These are phyloP conservation scores for Podiceps cristatus DNA, from an alignment of 2,113 vertebrate genomes.

Conservation along the genomic window DNA sequence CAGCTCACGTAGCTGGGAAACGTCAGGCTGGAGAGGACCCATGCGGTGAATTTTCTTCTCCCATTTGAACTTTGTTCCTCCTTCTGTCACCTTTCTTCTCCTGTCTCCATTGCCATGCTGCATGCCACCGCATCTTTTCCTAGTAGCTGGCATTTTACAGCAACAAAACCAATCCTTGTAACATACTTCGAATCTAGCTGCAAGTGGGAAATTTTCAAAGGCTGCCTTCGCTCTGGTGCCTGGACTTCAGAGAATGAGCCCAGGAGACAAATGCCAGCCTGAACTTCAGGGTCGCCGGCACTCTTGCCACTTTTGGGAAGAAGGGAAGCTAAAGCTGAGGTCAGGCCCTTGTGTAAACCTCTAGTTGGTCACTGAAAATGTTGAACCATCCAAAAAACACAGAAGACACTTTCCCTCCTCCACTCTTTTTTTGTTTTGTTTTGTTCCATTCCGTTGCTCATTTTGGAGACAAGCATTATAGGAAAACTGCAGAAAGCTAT, in stretches of 20 bases:
- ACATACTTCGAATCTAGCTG: background rate
- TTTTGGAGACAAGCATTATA: background rate
- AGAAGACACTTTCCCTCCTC: background rate
- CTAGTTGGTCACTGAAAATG: background rate
- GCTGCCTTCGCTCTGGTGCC: background rate
- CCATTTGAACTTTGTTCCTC: background rate
- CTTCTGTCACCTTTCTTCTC: background rate
- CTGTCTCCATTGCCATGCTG: fast-evolving
- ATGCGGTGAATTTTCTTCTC: background rate
- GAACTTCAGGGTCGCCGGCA: background rate
- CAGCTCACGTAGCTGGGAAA: background rate
- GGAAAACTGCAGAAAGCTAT: background rate
- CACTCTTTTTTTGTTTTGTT: background rate
- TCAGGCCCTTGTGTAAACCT: background rate
- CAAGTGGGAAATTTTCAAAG: background rate
- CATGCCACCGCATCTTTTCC: background rate
- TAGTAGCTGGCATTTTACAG: background rate
- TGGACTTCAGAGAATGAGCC: background rate
- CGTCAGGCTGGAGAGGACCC: background rate
- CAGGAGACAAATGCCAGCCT: background rate
- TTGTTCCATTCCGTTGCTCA: background rate
- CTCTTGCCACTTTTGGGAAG: background rate
- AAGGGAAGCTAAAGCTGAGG: background rate
- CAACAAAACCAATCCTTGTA: background rate
- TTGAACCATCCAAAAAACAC: background rate